phyloP scores from a whole-genome alignment of 2,797 vertebrate genomes.

The Gephyroberyx darwinii region DNA sequence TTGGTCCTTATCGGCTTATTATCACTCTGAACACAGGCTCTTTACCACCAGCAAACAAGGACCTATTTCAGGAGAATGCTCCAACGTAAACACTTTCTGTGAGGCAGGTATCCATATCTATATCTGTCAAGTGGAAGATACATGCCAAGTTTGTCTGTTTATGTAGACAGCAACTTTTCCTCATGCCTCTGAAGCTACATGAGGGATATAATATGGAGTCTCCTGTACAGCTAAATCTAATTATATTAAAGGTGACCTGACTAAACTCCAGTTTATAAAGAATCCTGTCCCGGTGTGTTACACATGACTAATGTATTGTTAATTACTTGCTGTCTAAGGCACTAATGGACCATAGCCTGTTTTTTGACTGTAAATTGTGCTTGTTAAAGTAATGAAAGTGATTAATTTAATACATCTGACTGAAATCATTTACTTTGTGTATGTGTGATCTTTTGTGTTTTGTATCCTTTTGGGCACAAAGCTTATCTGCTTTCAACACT shows the following conservation, averaged over 20 bases:
- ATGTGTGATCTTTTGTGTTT: constrained; percentile 50
- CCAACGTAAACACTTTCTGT: constrained; percentile 7
- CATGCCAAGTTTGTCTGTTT: constrained; percentile 23
- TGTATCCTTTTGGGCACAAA: neutral
- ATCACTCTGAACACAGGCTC: constrained; percentile 23
- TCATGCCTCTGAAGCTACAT: constrained; percentile 52
- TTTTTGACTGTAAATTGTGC: constrained; percentile 85
- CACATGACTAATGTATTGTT: constrained; percentile 78
- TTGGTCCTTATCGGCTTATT: constrained; percentile 8
- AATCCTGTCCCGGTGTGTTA: constrained; percentile 70
- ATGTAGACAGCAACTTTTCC: constrained; percentile 34
- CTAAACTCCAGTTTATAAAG: constrained; percentile 66
- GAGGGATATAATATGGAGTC: constrained; percentile 59
- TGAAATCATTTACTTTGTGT: constrained; percentile 64
- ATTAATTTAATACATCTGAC: constrained; percentile 88
- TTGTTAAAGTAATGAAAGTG: constrained; percentile 84
- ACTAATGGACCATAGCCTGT: constrained; percentile 85
- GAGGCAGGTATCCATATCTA: neutral
- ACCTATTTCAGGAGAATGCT: constrained; percentile 21
- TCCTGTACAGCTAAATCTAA: constrained; percentile 68
- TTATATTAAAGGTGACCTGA: constrained; percentile 63
- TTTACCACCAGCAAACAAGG: constrained; percentile 44
- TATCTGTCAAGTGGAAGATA: constrained; percentile 28
- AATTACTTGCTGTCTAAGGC: constrained; percentile 81
- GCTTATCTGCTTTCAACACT: neutral